Base-by-base conservation (phyloP, 2,888 invertebrate genomes). In the Baronia brevicornis region DNA sequence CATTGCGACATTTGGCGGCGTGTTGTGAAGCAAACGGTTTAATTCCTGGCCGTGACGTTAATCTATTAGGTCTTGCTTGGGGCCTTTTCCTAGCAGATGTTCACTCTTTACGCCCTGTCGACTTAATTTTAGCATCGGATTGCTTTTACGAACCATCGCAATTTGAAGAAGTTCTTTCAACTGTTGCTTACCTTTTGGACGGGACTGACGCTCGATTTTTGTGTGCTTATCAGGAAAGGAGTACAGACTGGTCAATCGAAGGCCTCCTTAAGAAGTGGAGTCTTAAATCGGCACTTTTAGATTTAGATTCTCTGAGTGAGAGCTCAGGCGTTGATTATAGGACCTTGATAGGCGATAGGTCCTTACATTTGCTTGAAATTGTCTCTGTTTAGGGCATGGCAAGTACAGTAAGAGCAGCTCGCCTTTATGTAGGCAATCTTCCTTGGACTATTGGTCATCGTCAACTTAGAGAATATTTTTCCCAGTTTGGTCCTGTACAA, bases 71-170 rank as follows among this genome's bases (percentile, higher is more conserved):
- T 5, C 84, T 97, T 7, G 94, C 95, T 31, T 98, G 97, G 97
- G 97, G 97, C 1, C 74, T 93, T 5, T 92, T 96, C 55, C 78
- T 92, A 10, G 73, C 87, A 10, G 91, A 90, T 46, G 85, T 95
- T 1, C 90, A 94, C 46, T 84, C 88, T 10, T 78, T 96, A 21
- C 90, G 91, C 5, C 89, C 91, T 0, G 65, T 84, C 39, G 96
- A 97, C 72, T 51, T 84, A 34, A 90, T 98, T 24, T 82, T 98
- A 31, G 95, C 94, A 1, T 96, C 97, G 0, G 97, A 98, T 72
- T 97, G 97, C 64, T 97, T 97, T 67, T 98, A 97, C 71, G 96
- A 97, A 66, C 95, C 96, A 0, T 86, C 90, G 4, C 92, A 95
- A 40, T 97, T 97, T 61, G 97, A 97, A 72, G 95, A 97, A 65